Evolutionary conservation across 2,797 vertebrate genomes (phyloP), one percentile per base, ranked within the genome.

Genomic region (Balearica regulorum): DNA sequence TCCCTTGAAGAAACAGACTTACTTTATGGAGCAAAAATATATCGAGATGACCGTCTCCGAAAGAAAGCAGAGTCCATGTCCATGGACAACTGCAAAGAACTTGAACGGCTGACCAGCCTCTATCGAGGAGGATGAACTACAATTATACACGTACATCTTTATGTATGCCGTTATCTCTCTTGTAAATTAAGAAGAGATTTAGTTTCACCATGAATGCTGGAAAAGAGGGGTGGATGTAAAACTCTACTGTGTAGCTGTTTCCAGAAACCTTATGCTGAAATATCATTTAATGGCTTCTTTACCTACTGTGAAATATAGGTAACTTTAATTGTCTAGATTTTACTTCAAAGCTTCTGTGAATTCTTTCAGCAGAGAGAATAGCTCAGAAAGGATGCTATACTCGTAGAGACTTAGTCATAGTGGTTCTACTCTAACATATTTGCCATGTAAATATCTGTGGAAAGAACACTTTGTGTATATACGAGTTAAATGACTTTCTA

Each of bases 51-150:
- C 24, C 98, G 99, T 21, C 99, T 99, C 92, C 98, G 98, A 83
- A 98, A 98, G 97, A 99, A 99, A 97, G 99, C 99, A 6, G 99
- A 99, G 33, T 98, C 99, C 69, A 98, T 99, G 98, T 98, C 98
- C 96, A 99, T 99, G 99, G 99, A 99, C 82, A 99, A 99, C 98
- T 99, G 99, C 98, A 99, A 98, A 97, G 99, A 99, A 94, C 94
- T 99, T 68, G 99, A 99, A 90, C 98, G 99, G 97, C 97, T 99
- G 97, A 99, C 99, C 93, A 98, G 98, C 96, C 97, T 99, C 83
- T 99, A 99, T 96, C 98, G 99, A 95, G 99, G 98, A n/a, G 99
- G 98, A 97, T 99, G 98, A 99, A 94, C 90, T 73, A 35, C 78
- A 61, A 9, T 57, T 73, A 70, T 14, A 69, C 54, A 13, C 20